phyloP scores from a whole-genome alignment of 2,888 invertebrate species.

The Xanthorhoe designata region DNA sequence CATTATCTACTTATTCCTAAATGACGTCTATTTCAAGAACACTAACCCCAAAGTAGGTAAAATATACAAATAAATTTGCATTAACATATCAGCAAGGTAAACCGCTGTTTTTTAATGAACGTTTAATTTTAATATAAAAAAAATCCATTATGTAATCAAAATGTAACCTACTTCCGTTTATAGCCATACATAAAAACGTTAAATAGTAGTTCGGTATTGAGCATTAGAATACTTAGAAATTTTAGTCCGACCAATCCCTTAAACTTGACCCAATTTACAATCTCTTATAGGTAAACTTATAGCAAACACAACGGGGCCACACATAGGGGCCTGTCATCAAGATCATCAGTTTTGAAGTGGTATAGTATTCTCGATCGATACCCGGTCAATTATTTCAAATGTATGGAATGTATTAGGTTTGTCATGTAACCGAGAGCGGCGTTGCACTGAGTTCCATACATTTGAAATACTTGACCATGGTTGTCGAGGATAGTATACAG shows the following conservation, averaged over 20 bases:
- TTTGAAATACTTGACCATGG: too few species aligned
- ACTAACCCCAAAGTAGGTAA: conserved; percentile 23
- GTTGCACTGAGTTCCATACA: too few species aligned
- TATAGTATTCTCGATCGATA: too few species aligned
- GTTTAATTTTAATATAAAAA: conserved; percentile 22
- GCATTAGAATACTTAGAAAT: conserved; percentile 19
- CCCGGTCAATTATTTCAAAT: too few species aligned
- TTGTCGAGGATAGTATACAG: too few species aligned
- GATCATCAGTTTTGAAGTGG: too few species aligned
- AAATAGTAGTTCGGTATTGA: neutral
- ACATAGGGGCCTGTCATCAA: too few species aligned
- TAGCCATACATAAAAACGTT: neutral
- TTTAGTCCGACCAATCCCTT: conserved; percentile 19
- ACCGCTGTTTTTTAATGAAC: conserved; percentile 24
- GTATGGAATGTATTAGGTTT: too few species aligned
- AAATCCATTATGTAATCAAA: conserved; percentile 35
- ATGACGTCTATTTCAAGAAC: conserved; percentile 43
- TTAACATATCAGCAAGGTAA: conserved; percentile 37
- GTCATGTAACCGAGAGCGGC: too few species aligned
- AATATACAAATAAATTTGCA: conserved; percentile 26
- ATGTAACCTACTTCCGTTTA: conserved; percentile 19
- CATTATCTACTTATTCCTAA: conserved; percentile 20
- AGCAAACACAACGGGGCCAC: conserved; percentile 48
- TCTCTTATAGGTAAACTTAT: conserved; percentile 46
- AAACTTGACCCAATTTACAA: conserved; percentile 59